Evolutionary conservation across 2,797 vertebrate species (phyloP), one percentile per base, ranked within the genome.

Genomic region (Gambusia yucatana): DNA sequence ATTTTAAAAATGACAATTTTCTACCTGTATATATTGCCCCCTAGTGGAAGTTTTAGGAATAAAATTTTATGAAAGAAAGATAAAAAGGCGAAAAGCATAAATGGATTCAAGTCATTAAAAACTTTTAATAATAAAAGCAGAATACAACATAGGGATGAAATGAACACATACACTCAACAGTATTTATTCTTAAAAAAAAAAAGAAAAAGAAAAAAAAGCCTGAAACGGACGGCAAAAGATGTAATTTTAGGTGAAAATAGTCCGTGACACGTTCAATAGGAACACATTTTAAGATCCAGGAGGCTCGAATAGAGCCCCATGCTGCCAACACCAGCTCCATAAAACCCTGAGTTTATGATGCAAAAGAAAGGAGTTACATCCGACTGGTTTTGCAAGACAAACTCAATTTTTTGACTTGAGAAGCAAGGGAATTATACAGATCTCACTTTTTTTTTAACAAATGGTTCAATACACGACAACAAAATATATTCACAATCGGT

Each of bases 281-380:
- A 79, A 77, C 77, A 79, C 82, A 59, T 87, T 84, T 85, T 86
- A 83, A 89, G 87, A 93, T 89, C 39, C 82, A 91, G 88, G 85
- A 92, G 90, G 90, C 90, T 91, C 90, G 86, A 91, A 86, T 84
- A 78, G 72, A 88, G 88, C 88, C 87, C 82, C 91, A 80, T 72
- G 84, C 83, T 84, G 86, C 83, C 17, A 78, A 92, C 87, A 92
- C 92, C 92, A 90, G 90, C 84, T 85, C 79, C 90, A 91, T 85
- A 84, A 91, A 94, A 93, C 94, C 94, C 95, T 95, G 95, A 95
- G 94, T 92, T 94, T 87, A 92, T 92, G 92, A 91, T 90, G 92
- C 92, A 91, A 92, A 93, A 93, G 61, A 91, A 92, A 93, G 92
- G 61, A 90, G 82, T 91, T 75, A 84, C 72, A 76, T 86, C 84